A percentile compares a stretch with the other conserved stretches of the same genome.
phyloP scores from a whole-genome alignment of 2,113 vertebrate species.

The Paramisgurnus dabryanus region DNA sequence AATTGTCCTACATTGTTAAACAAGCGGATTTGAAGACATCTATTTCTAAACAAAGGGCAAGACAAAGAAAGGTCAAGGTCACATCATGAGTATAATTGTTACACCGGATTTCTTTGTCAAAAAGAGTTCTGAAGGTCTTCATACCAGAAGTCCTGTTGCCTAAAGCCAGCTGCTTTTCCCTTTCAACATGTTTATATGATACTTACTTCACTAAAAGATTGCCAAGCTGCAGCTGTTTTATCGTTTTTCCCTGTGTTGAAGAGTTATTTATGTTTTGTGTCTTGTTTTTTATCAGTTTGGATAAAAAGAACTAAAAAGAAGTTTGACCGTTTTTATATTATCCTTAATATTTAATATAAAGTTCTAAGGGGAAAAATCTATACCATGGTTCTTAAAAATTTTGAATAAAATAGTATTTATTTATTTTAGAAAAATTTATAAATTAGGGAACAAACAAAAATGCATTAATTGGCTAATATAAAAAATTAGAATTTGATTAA shows the following conservation, averaged over 20 bases:
- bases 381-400: no score
- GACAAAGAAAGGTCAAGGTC: neutral
- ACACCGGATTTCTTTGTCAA: neutral
- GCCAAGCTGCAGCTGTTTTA: constrained; percentile 40
- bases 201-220: constrained; percentile 6
- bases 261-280: constrained; percentile 1
- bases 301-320: no score
- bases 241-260: neutral
- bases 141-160: constrained; percentile 60
- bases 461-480: no score
- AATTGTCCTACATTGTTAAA: neutral
- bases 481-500: no score
- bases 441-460: no score
- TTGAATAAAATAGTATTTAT: no score
- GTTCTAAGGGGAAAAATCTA: no score
- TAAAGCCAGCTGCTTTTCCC: constrained; percentile 59
- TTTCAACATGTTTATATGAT: constrained; percentile 31
- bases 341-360: no score
- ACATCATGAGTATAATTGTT: neutral
- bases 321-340: no score
- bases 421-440: no score
- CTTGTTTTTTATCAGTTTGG: neutral
- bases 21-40: neutral
- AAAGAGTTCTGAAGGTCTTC: neutral
- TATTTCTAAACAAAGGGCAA: no score